Conservation (phyloP, 23 tunicate genomes). For the Oikopleura albicans region DNA sequence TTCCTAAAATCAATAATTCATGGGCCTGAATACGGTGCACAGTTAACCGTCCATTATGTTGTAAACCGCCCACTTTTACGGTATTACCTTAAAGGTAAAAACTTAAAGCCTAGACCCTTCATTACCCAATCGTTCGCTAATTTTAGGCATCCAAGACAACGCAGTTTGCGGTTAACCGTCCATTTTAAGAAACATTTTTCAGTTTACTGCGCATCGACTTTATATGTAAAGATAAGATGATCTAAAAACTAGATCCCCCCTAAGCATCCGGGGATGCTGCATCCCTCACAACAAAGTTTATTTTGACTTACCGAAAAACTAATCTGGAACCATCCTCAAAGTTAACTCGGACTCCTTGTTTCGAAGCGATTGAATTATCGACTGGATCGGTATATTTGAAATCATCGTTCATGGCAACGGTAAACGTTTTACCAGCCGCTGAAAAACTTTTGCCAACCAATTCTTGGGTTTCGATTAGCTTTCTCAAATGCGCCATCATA, state of each 20-base stretch:
- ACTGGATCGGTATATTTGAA: constrained; percentile 64
- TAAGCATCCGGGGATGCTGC: not conserved
- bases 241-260: not conserved
- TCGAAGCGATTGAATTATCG: constrained; percentile 39
- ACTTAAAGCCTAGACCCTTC: too few species aligned
- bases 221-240: too few species aligned
- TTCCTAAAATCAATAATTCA: too few species aligned
- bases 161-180: too few species aligned
- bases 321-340: constrained; percentile 67
- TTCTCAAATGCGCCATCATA: constrained; percentile 35
- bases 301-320: constrained; percentile 19
- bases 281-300: not conserved
- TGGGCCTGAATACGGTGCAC: too few species aligned
- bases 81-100: too few species aligned
- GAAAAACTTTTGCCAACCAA: constrained; percentile 27
- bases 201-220: too few species aligned
- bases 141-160: too few species aligned
- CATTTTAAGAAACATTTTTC: too few species aligned
- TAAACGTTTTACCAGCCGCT: constrained; percentile 41
- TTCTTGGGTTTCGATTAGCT: constrained; percentile 25
- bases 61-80: too few species aligned
- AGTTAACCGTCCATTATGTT: too few species aligned
- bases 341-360: constrained; percentile 60
- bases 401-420: constrained; percentile 30
- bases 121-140: too few species aligned